A percentile compares a stretch with the other conserved stretches of the same genome.
Conservation (phyloP, 2,888 invertebrate genomes). For the Drosophila austrosaltans region DNA sequence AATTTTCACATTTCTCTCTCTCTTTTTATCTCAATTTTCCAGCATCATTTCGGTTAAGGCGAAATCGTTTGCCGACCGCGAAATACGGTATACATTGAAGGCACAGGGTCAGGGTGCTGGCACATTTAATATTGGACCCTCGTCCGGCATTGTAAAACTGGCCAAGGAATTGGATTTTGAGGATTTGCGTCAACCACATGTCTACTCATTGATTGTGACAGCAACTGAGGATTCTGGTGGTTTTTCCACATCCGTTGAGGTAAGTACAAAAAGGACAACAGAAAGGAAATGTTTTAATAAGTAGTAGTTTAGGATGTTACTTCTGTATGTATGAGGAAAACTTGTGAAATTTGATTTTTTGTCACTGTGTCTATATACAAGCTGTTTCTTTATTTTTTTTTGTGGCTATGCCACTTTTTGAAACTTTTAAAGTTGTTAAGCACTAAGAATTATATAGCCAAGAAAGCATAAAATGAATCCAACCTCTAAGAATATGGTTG, state of each 20-base stretch:
- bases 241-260: conserved; percentile 97
- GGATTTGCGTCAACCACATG: conserved; percentile 96
- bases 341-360: too few species aligned
- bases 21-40: conserved; percentile 54
- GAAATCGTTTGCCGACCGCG: conserved; percentile 97
- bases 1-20: conserved; percentile 7
- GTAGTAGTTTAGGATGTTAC: neutral
- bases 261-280: conserved; percentile 79
- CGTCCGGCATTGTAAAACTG: conserved; percentile 96
- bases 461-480: too few species aligned
- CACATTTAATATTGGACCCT: conserved; percentile 97
- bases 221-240: conserved; percentile 99
- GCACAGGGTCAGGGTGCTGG: conserved; percentile 97
- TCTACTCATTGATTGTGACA: conserved; percentile 95
- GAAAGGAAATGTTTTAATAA: neutral
- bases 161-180: conserved; percentile 98
- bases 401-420: too few species aligned
- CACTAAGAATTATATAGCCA: too few species aligned
- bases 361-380: too few species aligned
- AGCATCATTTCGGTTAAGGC: conserved; percentile 98
- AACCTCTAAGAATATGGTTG: too few species aligned
- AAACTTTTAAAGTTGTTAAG: too few species aligned
- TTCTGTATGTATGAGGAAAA: neutral
- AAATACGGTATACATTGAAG: conserved; percentile 97
- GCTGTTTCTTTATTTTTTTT: too few species aligned